Conservation (phyloP, 2,888 invertebrate species). For the Parnassius glacialis region DNA sequence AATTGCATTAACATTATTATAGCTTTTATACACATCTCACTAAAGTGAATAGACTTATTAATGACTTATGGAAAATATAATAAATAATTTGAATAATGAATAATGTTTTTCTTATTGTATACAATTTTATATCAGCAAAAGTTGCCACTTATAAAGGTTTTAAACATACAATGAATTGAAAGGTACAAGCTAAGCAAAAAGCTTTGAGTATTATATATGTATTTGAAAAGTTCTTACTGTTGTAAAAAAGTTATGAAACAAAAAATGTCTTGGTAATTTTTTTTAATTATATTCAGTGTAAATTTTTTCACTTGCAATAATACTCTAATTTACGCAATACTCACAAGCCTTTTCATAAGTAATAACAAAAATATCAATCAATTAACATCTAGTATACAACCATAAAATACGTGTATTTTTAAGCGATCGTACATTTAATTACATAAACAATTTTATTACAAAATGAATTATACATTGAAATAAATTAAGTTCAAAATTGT, state of each 20-base stretch:
- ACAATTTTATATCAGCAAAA: slow-evolving; percentile 28
- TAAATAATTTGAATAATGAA: slow-evolving; percentile 21
- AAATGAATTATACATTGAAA: not conserved
- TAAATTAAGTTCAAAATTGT: not conserved
- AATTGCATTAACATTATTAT: slow-evolving; percentile 28
- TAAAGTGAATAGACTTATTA: slow-evolving; percentile 22
- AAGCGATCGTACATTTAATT: slow-evolving; percentile 1
- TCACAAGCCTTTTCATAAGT: slow-evolving; percentile 62
- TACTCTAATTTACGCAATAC: slow-evolving; percentile 52
- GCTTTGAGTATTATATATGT: slow-evolving; percentile 10
- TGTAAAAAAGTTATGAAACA: too few relatives aligned
- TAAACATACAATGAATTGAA: slow-evolving; percentile 22
- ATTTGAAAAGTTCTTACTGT: slow-evolving; percentile 6
- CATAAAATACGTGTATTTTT: slow-evolving; percentile 16
- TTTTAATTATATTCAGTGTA: too few relatives aligned
- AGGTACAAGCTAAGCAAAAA: slow-evolving; percentile 33
- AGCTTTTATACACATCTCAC: slow-evolving; percentile 26
- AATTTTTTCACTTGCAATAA: not conserved
- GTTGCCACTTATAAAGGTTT: slow-evolving; percentile 12
- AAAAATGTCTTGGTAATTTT: too few relatives aligned
- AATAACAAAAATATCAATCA: slow-evolving; percentile 30
- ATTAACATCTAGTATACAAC: slow-evolving; percentile 26
- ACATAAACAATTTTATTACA: not conserved
- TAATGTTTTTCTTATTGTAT: slow-evolving; percentile 20
- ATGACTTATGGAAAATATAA: slow-evolving; percentile 18